A percentile compares a stretch with the other conserved stretches of the same genome.
Evolutionary conservation across 2,113 vertebrate genomes (phyloP).

Genomic region (Hippopotamus amphibius): DNA sequence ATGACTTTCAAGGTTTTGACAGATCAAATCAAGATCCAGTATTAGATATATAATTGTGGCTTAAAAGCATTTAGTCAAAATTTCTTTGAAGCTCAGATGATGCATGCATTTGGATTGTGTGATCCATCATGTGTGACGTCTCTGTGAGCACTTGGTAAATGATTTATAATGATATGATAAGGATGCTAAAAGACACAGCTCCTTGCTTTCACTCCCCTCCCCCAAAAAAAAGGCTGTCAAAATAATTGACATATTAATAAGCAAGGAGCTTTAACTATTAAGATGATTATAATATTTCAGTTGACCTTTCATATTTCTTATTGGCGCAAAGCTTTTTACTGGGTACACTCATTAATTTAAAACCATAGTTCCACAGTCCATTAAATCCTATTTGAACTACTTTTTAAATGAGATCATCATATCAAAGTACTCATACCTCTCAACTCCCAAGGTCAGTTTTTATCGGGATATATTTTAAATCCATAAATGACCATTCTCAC

Average conservation of each 20-base stretch:
- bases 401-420: conserved; percentile 62
- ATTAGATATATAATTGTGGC: conserved; percentile 21
- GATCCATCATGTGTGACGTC: not conserved
- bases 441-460: conserved; percentile 37
- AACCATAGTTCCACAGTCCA: conserved; percentile 53
- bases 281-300: conserved; percentile 62
- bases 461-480: conserved; percentile 56
- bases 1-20: conserved; percentile 40
- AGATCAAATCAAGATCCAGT: conserved; percentile 42
- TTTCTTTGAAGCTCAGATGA: not conserved
- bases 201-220: not conserved
- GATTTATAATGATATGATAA: conserved; percentile 55
- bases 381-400: conserved; percentile 57
- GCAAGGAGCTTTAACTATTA: conserved; percentile 55
- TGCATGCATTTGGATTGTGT: not conserved
- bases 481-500: conserved; percentile 28
- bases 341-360: conserved; percentile 64
- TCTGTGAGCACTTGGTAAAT: conserved; percentile 29
- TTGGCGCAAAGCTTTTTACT: conserved; percentile 58
- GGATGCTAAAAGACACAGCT: not conserved
- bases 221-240: not conserved
- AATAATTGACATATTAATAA: conserved; percentile 69
- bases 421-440: conserved; percentile 52
- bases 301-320: conserved; percentile 61
- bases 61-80: conserved; percentile 47